A percentile compares a stretch with the other conserved stretches of the same genome.
phyloP scores from a whole-genome alignment of 1,140 invertebrate genomes.

The Drosophila seguyi region DNA sequence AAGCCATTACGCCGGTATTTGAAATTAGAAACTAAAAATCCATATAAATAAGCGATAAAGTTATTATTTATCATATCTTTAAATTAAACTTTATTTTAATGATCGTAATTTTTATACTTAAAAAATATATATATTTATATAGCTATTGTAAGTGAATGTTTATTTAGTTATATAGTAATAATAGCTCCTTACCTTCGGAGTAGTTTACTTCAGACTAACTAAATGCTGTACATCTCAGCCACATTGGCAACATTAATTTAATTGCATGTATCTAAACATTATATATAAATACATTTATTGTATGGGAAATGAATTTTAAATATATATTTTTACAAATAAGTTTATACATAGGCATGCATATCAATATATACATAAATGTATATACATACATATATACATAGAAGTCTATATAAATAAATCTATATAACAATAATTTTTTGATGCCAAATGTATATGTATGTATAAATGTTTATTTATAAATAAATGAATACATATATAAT shows the following conservation, averaged over 20 bases:
- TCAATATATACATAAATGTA: constrained; percentile 7
- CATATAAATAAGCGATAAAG: constrained; percentile 15
- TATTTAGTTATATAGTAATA: constrained; percentile 13
- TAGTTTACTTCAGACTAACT: constrained; percentile 77
- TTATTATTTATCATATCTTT: neutral
- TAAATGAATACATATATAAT: too few species aligned
- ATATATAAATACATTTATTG: constrained; percentile 17
- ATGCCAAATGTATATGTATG: neutral
- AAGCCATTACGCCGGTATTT: constrained; percentile 83
- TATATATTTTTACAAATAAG: constrained; percentile 13
- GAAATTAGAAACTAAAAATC: constrained; percentile 33
- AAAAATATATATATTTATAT: neutral
- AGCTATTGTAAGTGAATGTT: neutral
- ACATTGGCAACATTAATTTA: constrained; percentile 75
- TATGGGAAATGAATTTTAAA: constrained; percentile 12
- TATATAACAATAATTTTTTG: neutral
- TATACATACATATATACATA: neutral
- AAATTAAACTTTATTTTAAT: neutral
- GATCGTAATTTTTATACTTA: neutral
- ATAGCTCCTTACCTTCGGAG: constrained; percentile 64
- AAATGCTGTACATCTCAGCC: constrained; percentile 49
- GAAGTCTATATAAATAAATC: constrained; percentile 2
- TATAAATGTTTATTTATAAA: neutral
- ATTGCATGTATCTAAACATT: constrained; percentile 72
- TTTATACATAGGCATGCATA: constrained; percentile 8